phyloP scores from a whole-genome alignment of 2,113 vertebrate genomes.

The Lamprologus ornatipinnis region DNA sequence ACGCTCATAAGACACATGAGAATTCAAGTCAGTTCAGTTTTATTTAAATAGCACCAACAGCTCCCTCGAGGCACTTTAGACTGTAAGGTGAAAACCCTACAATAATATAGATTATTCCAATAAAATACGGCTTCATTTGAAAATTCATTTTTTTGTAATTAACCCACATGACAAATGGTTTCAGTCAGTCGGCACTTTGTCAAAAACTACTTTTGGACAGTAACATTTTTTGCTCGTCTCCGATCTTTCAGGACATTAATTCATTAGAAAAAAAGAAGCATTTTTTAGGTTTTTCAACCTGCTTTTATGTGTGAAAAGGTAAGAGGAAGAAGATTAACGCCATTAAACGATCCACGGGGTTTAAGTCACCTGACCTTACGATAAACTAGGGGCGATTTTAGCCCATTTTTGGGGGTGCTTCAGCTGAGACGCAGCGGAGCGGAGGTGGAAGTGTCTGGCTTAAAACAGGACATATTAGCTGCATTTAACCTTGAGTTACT shows the following conservation, averaged over 20 bases:
- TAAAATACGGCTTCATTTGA: background rate
- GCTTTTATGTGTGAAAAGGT: background rate
- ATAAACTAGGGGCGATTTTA: background rate
- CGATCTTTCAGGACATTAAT: background rate
- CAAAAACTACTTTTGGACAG: background rate
- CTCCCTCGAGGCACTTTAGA: background rate
- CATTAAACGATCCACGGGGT: background rate
- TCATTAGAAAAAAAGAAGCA: background rate
- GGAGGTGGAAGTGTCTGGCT: rapidly evolving
- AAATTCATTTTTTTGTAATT: background rate
- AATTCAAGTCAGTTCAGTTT: background rate
- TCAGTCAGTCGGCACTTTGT: background rate
- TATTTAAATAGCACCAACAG: background rate
- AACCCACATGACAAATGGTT: background rate
- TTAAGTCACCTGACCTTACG: rapidly evolving
- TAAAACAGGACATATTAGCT: background rate
- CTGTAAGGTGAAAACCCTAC: background rate
- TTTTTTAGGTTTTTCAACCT: background rate
- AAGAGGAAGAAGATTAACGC: background rate
- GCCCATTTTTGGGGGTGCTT: background rate
- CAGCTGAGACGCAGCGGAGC: background rate
- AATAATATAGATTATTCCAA: rapidly evolving
- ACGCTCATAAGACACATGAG: background rate
- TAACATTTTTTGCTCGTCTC: background rate
- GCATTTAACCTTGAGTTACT: background rate